Evolutionary conservation across 2,113 vertebrate species (phyloP), one percentile per base, ranked within the genome.

Genomic region (Eretmochelys imbricata): DNA sequence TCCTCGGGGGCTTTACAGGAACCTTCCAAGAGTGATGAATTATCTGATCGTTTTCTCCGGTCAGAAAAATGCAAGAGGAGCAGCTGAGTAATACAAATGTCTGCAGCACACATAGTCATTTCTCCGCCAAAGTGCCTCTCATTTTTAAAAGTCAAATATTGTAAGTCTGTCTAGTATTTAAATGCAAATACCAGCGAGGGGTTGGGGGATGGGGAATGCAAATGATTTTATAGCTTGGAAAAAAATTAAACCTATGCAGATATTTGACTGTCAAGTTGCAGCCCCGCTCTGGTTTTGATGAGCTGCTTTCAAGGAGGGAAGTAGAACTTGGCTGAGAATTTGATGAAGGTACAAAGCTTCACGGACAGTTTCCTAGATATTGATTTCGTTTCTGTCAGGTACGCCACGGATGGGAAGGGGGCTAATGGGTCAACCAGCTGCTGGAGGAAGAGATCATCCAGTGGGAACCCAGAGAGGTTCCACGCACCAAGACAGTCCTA

Each of bases 271-370:
- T 24, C 20, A 69, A 17, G 51, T 35, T 27, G 13, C 59, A 65
- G 48, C 24, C 42, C 24, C 3, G 3, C 31, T 27, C 2, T 0
- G 0, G 3, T 81, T 49, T 76, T 92, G 87, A 69, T 0, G 1
- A 20, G 35, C 42, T 62, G 12, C 6, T 38, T 29, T 16, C 1
- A 0, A 29, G 62, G 16, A 31, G 4, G n/a, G 80, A 54, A 84
- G 29, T 53, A 75, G 2, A 22, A 51, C 0, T 0, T 1, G 75
- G 24, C 5, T 7, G 19, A 90, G 65, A 42, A 20, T 5, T 25
- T 24, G 49, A n/a, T 3, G 3, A 3, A 29, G 49, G 24, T 35
- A 27, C 9, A 42, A 85, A 82, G 19, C 25, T 48, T 8, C 0
- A 22, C 13, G 65, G 13, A 87, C 1, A 0, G 0, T 24, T 14